Base-by-base conservation (phyloP, 2,797 vertebrate genomes). In the Diceros bicornis region DNA sequence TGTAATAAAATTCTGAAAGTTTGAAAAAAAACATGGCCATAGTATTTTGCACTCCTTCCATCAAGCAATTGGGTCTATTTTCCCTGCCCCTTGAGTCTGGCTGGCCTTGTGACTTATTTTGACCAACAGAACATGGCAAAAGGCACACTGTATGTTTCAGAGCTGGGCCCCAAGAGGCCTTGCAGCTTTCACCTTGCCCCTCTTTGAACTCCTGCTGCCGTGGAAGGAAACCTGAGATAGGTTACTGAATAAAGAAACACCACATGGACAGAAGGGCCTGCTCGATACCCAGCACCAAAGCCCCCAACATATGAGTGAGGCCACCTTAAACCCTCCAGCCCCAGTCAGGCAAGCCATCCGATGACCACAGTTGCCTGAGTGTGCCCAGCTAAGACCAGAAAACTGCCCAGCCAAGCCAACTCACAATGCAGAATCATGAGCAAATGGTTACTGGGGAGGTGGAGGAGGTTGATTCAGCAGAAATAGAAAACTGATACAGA, bases 221-320 rank as follows among this genome's bases (percentile, higher is more conserved):
- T 11, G 7, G 20, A 16, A 62, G 44, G 21, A 50, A 2, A 9
- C 1, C 13, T 2, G 20, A 7, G 3, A 41, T 25, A 11, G 14
- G 52, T 77, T 17, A 47, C 57, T 20, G 32, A 44, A 29, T 1
- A 68, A 50, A 34, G 66, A 75, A 47, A 25, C 16, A 16, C n/a
- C 18, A 25, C 7, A n/a, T 13, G 41, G 47, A 75, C 27, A 57
- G 4, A n/a, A 29, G 34, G 37, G 34, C 13, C 17, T 13, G 2
- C 8, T 37, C 7, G 2, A 2, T 18, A 6, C 2, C 25, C n/a
- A 82, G 66, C 77, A 72, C 50, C 12, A 18, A n/a, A 64, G 16
- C 10, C 7, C 34, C 71, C 16, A 3, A 9, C 2, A 10, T 7
- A 4, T 0, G 7, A 29, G 14, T 0, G 3, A 64, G 10, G 32